Conservation (phyloP, 2,113 vertebrate genomes). For the Centropus unirufus region DNA sequence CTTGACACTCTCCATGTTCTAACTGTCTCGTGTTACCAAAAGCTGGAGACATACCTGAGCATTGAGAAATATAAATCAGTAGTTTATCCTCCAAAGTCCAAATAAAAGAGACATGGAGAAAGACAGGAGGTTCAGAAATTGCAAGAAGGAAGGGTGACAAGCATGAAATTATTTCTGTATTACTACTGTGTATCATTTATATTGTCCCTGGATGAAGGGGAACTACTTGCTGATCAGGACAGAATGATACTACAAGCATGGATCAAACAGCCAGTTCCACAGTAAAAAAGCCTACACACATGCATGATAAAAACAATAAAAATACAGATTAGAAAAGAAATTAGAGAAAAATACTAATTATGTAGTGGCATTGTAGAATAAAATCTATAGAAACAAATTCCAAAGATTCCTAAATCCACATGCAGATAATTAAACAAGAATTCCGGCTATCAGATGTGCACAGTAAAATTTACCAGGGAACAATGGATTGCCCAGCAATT, state of each 20-base stretch:
- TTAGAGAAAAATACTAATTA: background rate
- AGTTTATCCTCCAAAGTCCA: background rate
- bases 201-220: background rate
- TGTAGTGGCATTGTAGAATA: background rate
- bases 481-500: background rate
- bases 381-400: background rate
- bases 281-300: background rate
- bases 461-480: background rate
- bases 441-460: background rate
- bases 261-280: background rate
- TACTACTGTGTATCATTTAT: background rate
- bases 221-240: background rate
- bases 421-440: background rate
- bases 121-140: background rate
- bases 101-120: background rate
- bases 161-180: background rate
- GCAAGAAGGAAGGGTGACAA: background rate
- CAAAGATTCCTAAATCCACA: background rate
- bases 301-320: background rate
- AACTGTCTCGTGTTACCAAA: background rate
- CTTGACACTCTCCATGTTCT: background rate
- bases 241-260: background rate
- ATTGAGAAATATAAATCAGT: background rate
- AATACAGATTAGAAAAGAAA: background rate
- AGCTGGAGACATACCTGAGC: background rate